Base-by-base conservation (phyloP, 1,140 invertebrate species). In the Penaeus japonicus region DNA sequence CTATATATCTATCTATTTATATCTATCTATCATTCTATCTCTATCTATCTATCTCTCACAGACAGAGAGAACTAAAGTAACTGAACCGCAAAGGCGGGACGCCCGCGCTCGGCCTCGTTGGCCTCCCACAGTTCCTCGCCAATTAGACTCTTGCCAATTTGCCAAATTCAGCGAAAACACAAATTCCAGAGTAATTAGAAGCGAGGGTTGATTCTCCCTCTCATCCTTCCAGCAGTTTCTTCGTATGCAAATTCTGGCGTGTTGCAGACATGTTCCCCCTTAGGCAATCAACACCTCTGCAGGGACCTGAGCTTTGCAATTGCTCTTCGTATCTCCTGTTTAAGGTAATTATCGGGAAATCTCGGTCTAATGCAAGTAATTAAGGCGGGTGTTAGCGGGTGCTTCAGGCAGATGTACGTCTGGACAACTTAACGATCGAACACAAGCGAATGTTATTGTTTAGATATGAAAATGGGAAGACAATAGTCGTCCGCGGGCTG, bases 261-360 rank as follows among this genome's bases (percentile, higher is more conserved):
- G 81, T 83, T 83, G 81, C 32, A 83, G 81, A 83, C 81, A 59
- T 27, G 70, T 73, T 27, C n/a, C 35, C 80, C 79, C 86, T 82
- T 59, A 22, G 65, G 79, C 80, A 87, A 83, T 87, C 53, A 87
- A 82, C 86, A 82, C 86, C 86, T 86, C 86, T 87, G 86, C 65
- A 75, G 86, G 86, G 86, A 87, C 86, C 86, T 87, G 86, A 87
- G 86, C 86, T 87, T 78, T 87, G 86, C 79, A 87, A 80, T 82
- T 87, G 86, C 86, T 87, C 62, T 87, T 87, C 86, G 77, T 87
- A 87, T 87, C 86, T 81, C 79, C 86, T 87, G 86, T 82, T 87
- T 87, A 87, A 65, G 86, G 86, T 87, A 87, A 87, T 87, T 87
- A 87, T 81, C 62, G 86, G 86, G 80, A 77, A 87, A 82, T 87